Percentiles rank a stretch among this genome's conserved stretches.
Conservation (phyloP, 2,113 vertebrate genomes). For the Paratilapia polleni region DNA sequence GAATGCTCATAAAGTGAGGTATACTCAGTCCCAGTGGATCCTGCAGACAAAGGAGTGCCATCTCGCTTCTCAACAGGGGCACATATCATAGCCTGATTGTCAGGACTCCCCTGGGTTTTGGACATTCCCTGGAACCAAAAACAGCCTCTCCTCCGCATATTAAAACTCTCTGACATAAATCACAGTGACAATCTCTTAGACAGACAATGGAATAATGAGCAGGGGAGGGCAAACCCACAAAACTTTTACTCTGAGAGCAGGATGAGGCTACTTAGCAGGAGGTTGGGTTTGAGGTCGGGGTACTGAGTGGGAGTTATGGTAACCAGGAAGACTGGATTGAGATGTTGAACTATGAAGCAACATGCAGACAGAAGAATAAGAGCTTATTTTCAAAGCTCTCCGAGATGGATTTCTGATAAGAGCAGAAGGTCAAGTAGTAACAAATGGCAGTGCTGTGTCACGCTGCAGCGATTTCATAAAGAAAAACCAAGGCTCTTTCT, state of each 20-base stretch:
- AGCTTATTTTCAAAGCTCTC: conserved; percentile 27
- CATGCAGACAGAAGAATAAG: neutral
- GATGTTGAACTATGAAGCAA: conserved; percentile 57
- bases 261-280: conserved; percentile 28
- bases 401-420: conserved; percentile 35
- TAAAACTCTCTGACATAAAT: conserved; percentile 72
- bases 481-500: neutral
- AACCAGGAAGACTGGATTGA: conserved; percentile 51
- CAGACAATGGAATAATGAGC: conserved; percentile 66
- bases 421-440: conserved; percentile 37
- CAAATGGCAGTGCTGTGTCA: conserved; percentile 28
- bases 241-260: conserved; percentile 52
- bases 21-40: conserved; percentile 34
- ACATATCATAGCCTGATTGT: conserved; percentile 50
- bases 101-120: conserved; percentile 59
- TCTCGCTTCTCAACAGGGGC: conserved; percentile 49
- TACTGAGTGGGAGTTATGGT: conserved; percentile 44
- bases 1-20: conserved; percentile 55
- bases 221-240: conserved; percentile 55
- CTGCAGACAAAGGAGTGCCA: conserved; percentile 57
- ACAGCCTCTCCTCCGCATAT: conserved; percentile 59
- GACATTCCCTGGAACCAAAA: conserved; percentile 53
- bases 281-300: conserved; percentile 2
- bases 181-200: conserved; percentile 67
- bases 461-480: neutral